phyloP scores from a whole-genome alignment of 1,140 invertebrate species.

The Drosophila asahinai region DNA sequence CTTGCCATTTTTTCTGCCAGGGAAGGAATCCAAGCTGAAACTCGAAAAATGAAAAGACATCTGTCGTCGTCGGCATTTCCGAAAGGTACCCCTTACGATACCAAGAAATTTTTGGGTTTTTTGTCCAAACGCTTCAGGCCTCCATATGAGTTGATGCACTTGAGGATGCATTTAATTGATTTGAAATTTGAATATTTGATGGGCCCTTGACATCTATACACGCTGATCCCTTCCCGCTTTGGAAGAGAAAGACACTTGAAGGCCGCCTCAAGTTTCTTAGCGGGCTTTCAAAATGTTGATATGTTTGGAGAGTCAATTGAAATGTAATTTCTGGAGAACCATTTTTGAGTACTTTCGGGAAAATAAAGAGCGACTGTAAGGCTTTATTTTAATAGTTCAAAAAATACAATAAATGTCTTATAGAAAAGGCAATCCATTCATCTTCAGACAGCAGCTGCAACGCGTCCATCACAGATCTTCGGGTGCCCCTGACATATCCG shows the following conservation, averaged over 20 bases:
- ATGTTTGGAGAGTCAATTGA: conserved; percentile 35
- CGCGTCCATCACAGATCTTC: background rate
- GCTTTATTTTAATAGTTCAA: background rate
- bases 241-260: conserved; percentile 32
- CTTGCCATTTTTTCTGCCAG: conserved; percentile 39
- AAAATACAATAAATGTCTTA: background rate
- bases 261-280: conserved; percentile 9
- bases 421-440: background rate
- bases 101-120: conserved; percentile 12
- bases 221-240: conserved; percentile 13
- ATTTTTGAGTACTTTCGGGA: background rate
- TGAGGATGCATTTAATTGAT: conserved; percentile 40
- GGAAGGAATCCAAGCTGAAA: conserved; percentile 29
- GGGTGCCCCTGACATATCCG: conserved; percentile 20
- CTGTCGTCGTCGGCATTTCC: conserved; percentile 52
- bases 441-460: conserved; percentile 24
- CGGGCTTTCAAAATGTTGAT: conserved; percentile 20
- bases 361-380: background rate
- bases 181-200: conserved; percentile 50
- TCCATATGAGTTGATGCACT: conserved; percentile 15
- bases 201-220: conserved; percentile 35
- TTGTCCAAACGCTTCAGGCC: background rate
- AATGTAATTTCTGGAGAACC: conserved; percentile 8
- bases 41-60: conserved; percentile 51
- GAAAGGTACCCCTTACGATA: conserved; percentile 21